phyloP scores from a whole-genome alignment of 2,113 vertebrate species.

The Psittacula cyanocephala region DNA sequence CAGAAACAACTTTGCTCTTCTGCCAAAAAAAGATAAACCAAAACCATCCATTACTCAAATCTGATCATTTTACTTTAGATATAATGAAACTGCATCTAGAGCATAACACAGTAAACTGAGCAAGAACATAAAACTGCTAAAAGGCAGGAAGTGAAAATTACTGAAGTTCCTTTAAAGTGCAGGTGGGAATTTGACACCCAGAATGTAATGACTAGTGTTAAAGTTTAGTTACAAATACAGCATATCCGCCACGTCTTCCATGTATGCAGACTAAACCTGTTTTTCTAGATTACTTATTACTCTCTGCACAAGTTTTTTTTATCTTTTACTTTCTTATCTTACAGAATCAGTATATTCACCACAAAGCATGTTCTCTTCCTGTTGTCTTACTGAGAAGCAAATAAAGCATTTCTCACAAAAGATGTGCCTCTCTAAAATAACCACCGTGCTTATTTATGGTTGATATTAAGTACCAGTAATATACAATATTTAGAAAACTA shows the following conservation, averaged over 20 bases:
- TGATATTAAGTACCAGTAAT: neutral
- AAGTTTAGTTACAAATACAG: neutral
- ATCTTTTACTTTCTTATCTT: neutral
- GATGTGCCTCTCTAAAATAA: neutral
- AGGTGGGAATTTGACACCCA: neutral
- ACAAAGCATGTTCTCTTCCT: neutral
- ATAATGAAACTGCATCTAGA: neutral
- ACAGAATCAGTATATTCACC: neutral
- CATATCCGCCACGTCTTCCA: neutral
- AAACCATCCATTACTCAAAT: neutral
- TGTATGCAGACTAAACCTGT: neutral
- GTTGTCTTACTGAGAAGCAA: neutral
- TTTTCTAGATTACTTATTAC: neutral
- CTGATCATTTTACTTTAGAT: neutral
- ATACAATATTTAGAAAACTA: accelerated
- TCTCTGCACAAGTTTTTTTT: neutral
- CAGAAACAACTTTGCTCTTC: neutral
- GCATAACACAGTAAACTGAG: neutral
- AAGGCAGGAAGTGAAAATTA: neutral
- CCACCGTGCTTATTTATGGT: neutral
- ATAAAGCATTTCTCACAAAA: neutral
- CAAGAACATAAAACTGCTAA: neutral
- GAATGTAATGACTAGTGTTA: neutral
- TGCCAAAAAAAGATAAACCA: neutral
- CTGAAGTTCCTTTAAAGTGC: neutral